Percentiles rank a stretch among this genome's conserved stretches.
Conservation (phyloP, 2,888 invertebrate species). For the Sylvicola cinctus region DNA sequence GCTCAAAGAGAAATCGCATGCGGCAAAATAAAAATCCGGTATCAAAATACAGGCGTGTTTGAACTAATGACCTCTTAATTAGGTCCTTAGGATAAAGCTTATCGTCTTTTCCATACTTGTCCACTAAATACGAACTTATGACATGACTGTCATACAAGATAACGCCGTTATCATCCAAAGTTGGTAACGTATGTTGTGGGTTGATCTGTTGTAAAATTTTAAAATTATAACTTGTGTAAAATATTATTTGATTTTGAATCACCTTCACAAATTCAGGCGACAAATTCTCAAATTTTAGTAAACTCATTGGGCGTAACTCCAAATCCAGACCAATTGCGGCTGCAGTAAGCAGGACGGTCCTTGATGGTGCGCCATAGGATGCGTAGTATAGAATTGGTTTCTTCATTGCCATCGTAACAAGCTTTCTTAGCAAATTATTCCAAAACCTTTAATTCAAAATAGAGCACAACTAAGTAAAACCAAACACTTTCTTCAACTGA, state of each 20-base stretch:
- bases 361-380: neutral
- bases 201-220: conserved; percentile 30
- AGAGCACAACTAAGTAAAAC: too few relatives aligned
- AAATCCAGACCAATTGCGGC: neutral
- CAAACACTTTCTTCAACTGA: too few relatives aligned
- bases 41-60: conserved; percentile 22
- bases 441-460: too few relatives aligned
- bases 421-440: neutral
- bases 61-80: conserved; percentile 17
- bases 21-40: conserved; percentile 22
- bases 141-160: conserved; percentile 43
- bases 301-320: neutral
- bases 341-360: neutral
- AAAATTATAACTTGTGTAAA: too few relatives aligned
- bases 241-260: neutral
- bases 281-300: neutral
- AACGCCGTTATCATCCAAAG: conserved; percentile 31
- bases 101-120: conserved; percentile 32
- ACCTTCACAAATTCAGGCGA: neutral
- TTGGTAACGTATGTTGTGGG: conserved; percentile 40
- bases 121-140: conserved; percentile 37
- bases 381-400: neutral
- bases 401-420: neutral
- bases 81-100: conserved; percentile 26
- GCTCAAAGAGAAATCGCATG: conserved; percentile 20